Percentiles rank a stretch among this genome's conserved stretches.
These are phyloP conservation scores for Trichacis sp. DNA, from an alignment of 2,888 invertebrate species.

Conservation along the genomic window DNA sequence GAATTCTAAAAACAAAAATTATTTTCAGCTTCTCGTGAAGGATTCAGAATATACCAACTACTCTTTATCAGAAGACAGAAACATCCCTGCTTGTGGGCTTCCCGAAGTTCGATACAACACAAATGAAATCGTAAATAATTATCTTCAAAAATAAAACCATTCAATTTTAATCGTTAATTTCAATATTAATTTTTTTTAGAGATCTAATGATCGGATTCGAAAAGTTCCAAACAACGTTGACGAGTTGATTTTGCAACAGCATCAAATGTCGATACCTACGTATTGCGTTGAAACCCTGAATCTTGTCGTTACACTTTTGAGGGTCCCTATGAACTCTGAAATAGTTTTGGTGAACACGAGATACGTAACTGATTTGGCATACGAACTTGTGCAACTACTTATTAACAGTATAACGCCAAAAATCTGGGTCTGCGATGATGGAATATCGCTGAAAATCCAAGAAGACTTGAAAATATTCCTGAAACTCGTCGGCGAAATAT, in stretches of 20 bases:
- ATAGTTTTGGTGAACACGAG: conserved; percentile 54
- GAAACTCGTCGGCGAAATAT: conserved; percentile 72
- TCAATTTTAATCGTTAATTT: conserved; percentile 1
- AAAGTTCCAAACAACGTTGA: conserved; percentile 55
- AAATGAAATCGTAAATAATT: conserved; percentile 57
- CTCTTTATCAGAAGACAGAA: conserved; percentile 49
- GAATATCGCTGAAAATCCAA: conserved; percentile 51
- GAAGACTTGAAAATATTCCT: conserved; percentile 64
- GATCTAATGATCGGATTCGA: conserved; percentile 53
- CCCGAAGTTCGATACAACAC: conserved; percentile 58
- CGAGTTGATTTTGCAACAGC: conserved; percentile 64
- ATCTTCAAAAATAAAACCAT: conserved; percentile 5
- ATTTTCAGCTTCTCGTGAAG: conserved; percentile 47
- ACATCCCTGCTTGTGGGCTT: conserved; percentile 56
- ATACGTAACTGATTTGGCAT: conserved; percentile 52
- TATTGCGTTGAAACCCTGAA: conserved; percentile 69
- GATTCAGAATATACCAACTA: conserved; percentile 49
- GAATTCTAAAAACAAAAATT: too few species aligned
- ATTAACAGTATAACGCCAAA: conserved; percentile 71
- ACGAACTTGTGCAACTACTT: conserved; percentile 71
- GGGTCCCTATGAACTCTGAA: conserved; percentile 46
- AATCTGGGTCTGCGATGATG: conserved; percentile 71
- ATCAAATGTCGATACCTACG: conserved; percentile 69
- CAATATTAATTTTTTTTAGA: conserved; percentile 36
- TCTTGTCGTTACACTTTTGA: conserved; percentile 56